A percentile compares a stretch with the other conserved stretches of the same genome.
phyloP scores from a whole-genome alignment of 2,113 vertebrate species.

The Sylvilagus bachmani region DNA sequence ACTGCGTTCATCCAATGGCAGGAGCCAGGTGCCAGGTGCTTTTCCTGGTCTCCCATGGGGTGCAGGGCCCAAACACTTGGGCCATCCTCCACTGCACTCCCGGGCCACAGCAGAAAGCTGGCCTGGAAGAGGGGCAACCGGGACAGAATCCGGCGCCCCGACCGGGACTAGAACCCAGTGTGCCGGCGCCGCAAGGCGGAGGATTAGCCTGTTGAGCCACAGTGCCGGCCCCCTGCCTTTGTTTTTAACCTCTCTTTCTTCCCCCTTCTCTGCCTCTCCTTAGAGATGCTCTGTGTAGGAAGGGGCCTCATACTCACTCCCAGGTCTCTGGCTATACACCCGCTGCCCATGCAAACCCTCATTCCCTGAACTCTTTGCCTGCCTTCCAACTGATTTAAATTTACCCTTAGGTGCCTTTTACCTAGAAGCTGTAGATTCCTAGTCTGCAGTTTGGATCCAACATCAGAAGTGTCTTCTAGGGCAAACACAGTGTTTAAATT shows the following conservation, averaged over 20 bases:
- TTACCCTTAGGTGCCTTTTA: background rate
- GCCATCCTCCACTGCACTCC: no score
- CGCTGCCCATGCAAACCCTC: background rate
- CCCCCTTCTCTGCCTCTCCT: background rate
- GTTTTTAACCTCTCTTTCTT: background rate
- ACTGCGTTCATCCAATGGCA: no score
- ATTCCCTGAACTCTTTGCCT: background rate
- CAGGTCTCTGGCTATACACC: background rate
- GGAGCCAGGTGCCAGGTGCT: no score
- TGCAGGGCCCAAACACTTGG: no score
- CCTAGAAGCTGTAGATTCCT: background rate
- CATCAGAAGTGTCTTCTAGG: constrained; percentile 27
- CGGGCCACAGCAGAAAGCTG: no score
- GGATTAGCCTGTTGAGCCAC: no score
- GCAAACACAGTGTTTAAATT: background rate
- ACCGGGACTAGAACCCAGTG: no score
- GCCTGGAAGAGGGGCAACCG: no score
- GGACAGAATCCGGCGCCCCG: no score
- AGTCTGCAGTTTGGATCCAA: background rate
- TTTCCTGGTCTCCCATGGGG: no score
- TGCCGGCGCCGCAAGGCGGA: no score
- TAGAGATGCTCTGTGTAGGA: background rate
- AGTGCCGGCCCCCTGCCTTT: no score
- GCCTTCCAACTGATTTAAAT: background rate
- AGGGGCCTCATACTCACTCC: background rate